Percentiles rank a stretch among this genome's conserved stretches.
These are phyloP conservation scores for Hydractinia echinata DNA, from an alignment of 30 jellyfish, hydroid and myxozoan genomes.

Conservation along the genomic window DNA sequence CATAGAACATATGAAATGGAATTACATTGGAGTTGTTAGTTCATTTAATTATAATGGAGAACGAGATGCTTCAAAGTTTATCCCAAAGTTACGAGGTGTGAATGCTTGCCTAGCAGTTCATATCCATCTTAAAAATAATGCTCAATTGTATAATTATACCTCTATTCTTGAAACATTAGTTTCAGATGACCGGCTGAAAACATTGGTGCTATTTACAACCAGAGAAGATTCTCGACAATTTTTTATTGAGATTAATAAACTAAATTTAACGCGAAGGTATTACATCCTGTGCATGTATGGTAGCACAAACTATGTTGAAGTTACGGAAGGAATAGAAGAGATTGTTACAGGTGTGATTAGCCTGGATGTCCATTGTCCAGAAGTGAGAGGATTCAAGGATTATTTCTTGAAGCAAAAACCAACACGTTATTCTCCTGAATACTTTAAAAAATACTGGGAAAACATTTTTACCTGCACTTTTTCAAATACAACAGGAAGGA, in stretches of 20 bases:
- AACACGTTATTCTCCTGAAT: conserved; percentile 26
- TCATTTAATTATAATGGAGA: conserved; percentile 63
- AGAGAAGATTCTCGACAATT: conserved; percentile 46
- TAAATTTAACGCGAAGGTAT: not conserved
- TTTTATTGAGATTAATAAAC: conserved; percentile 36
- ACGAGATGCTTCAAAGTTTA: conserved; percentile 39
- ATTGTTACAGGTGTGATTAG: conserved; percentile 52
- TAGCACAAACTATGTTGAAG: conserved; percentile 30
- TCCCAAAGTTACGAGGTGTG: not conserved
- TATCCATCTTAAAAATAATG: not conserved
- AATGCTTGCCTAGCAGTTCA: conserved; percentile 44
- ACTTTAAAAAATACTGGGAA: conserved; percentile 68
- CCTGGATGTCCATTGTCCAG: conserved; percentile 29
- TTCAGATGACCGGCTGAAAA: conserved; percentile 20
- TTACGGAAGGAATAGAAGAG: conserved; percentile 25
- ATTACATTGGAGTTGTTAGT: conserved; percentile 43
- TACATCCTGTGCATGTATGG: conserved; percentile 48
- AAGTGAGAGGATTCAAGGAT: conserved; percentile 34
- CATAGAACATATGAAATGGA: conserved; percentile 50
- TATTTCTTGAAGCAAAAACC: conserved; percentile 45
- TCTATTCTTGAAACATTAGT: not conserved
- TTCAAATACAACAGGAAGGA: not conserved
- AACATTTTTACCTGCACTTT: conserved; percentile 45
- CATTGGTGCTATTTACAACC: conserved; percentile 45
- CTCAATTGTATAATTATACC: too few relatives aligned